These are phyloP conservation scores for Drosophila kurseongensis DNA, from an alignment of 1,140 invertebrate species.

Conservation along the genomic window DNA sequence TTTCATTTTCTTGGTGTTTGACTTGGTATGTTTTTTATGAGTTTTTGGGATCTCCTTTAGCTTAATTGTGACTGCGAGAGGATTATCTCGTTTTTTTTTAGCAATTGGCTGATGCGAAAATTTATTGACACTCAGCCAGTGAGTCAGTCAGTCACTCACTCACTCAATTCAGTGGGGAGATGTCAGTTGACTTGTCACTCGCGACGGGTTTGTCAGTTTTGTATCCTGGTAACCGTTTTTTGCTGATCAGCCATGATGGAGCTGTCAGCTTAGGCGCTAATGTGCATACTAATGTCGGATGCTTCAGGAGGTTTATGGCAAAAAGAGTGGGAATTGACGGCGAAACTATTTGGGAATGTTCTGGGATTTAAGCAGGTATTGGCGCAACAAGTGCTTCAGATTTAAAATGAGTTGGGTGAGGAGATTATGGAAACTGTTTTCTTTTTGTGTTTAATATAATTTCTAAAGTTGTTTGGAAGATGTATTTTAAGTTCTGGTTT, in stretches of 20 bases:
- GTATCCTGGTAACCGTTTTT: constrained; percentile 67
- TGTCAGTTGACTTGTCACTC: constrained; percentile 68
- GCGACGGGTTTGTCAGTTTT: constrained; percentile 64
- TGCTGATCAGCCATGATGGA: constrained; percentile 39
- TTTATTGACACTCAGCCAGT: constrained; percentile 67
- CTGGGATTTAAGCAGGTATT: not conserved
- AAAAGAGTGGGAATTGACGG: not conserved
- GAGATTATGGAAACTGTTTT: too few relatives aligned
- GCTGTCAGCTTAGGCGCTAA: constrained; percentile 64
- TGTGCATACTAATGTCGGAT: constrained; percentile 62
- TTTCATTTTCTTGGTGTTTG: constrained; percentile 32
- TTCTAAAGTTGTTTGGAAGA: too few relatives aligned
- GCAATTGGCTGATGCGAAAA: constrained; percentile 51
- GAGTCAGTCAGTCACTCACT: constrained; percentile 46
- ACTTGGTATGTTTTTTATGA: constrained; percentile 14
- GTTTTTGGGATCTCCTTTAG: constrained; percentile 46
- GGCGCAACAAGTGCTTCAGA: not conserved
- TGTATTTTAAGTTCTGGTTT: too few relatives aligned
- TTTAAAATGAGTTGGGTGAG: not conserved
- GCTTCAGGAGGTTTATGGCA: constrained; percentile 1
- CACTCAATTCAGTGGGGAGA: constrained; percentile 33
- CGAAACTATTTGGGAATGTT: constrained; percentile 21
- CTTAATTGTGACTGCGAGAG: constrained; percentile 65
- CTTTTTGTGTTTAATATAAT: too few relatives aligned
- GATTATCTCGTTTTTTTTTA: constrained; percentile 65